A percentile compares a stretch with the other conserved stretches of the same genome.
Evolutionary conservation across 2,797 vertebrate species (phyloP).

Genomic region (Toxotes lorentzi): DNA sequence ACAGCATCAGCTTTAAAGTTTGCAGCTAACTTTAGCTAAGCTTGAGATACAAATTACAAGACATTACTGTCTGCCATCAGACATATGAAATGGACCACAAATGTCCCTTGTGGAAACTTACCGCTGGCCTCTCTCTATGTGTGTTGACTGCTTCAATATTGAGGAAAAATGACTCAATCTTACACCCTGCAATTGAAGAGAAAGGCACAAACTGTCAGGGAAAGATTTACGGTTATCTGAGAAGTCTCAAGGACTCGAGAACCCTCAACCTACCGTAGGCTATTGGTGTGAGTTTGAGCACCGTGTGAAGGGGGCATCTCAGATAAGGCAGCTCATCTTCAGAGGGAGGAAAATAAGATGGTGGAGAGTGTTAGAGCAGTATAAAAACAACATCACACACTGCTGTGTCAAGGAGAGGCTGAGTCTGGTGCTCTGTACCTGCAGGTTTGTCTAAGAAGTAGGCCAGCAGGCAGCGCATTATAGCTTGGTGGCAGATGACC

Average conservation of each 20-base stretch:
- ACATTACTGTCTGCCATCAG: not conserved
- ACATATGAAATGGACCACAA: constrained; percentile 8
- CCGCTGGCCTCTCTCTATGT: constrained; percentile 83
- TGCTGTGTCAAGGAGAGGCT: not conserved
- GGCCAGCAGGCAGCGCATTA: constrained; percentile 93
- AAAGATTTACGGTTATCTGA: not conserved
- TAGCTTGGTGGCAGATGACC: constrained; percentile 93
- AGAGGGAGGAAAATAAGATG: constrained; percentile 27
- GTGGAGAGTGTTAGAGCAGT: not conserved
- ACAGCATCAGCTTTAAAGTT: too few species aligned
- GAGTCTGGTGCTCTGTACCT: constrained; percentile 76
- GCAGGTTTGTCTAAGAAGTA: constrained; percentile 93
- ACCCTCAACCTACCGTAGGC: constrained; percentile 82
- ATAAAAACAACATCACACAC: not conserved
- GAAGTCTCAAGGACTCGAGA: not conserved
- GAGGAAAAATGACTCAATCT: constrained; percentile 83
- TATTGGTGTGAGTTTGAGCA: constrained; percentile 91
- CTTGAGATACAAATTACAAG: not conserved
- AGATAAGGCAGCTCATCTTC: constrained; percentile 90
- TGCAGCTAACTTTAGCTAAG: too few species aligned
- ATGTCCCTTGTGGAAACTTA: constrained; percentile 62
- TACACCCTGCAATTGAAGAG: constrained; percentile 76
- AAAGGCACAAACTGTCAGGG: constrained; percentile 19
- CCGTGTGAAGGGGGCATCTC: constrained; percentile 90
- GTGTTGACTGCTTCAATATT: constrained; percentile 87